Evolutionary conservation across 2,797 vertebrate genomes (phyloP).

Genomic region (Premnoplex brunnescens): DNA sequence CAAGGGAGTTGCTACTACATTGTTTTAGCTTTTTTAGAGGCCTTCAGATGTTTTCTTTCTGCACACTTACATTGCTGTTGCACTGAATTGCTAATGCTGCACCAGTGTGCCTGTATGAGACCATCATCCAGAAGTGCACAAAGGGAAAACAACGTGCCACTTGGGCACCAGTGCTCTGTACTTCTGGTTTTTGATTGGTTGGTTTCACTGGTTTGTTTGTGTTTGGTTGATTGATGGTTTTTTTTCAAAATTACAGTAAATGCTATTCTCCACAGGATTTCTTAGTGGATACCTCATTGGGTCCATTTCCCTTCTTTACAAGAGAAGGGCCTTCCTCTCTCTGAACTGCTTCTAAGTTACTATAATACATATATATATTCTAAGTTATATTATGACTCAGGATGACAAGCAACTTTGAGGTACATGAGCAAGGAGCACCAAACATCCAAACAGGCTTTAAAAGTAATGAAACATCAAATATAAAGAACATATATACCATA

Average conservation of each 20-base stretch:
- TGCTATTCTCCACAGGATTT: neutral
- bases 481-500: neutral
- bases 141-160: accelerated
- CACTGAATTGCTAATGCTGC: neutral
- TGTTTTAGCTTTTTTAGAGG: neutral
- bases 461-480: neutral
- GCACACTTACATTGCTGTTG: neutral
- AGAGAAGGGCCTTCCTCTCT: constrained; percentile 8
- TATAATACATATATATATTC: no score
- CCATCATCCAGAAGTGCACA: neutral
- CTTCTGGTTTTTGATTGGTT: neutral
- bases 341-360: constrained; percentile 9
- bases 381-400: neutral
- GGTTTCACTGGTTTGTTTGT: neutral
- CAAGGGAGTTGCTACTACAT: neutral
- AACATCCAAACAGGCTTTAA: neutral
- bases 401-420: neutral
- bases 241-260: neutral
- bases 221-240: no score
- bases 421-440: neutral
- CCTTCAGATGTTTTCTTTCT: neutral
- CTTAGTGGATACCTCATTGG: neutral
- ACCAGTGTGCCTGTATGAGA: neutral
- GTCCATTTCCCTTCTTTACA: neutral
- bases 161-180: accelerated